Evolutionary conservation across 2,113 vertebrate genomes (phyloP).

Genomic region (Varanus salvator): DNA sequence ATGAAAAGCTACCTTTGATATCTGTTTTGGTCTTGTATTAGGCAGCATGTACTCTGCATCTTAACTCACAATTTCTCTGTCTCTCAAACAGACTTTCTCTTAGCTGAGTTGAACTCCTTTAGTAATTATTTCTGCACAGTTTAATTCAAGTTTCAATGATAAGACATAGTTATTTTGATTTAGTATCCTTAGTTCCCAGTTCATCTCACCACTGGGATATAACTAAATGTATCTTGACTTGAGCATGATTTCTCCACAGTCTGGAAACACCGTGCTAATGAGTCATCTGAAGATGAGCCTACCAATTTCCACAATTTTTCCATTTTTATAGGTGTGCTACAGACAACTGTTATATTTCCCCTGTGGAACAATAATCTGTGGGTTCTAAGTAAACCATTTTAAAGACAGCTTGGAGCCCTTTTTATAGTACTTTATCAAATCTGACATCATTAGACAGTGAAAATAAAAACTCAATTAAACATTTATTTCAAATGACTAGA

Average conservation of each 20-base stretch:
- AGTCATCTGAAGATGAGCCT: constrained; percentile 41
- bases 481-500: neutral
- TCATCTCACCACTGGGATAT: neutral
- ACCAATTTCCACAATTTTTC: constrained; percentile 42
- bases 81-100: neutral
- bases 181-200: neutral
- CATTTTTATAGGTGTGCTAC: constrained; percentile 49
- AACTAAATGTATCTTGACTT: neutral
- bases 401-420: neutral
- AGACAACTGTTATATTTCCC: constrained; percentile 50
- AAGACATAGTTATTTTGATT: neutral
- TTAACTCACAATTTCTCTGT: neutral
- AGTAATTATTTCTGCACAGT: neutral
- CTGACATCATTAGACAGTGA: neutral
- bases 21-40: constrained; percentile 32
- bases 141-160: neutral
- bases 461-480: neutral
- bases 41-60: constrained; percentile 6
- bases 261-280: constrained; percentile 44
- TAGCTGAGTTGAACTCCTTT: constrained; percentile 12
- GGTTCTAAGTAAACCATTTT: neutral
- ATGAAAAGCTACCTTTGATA: neutral
- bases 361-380: constrained; percentile 50
- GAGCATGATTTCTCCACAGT: constrained; percentile 24
- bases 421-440: neutral